phyloP scores from a whole-genome alignment of 2,888 invertebrate genomes.

The Rhagonycha lutea region DNA sequence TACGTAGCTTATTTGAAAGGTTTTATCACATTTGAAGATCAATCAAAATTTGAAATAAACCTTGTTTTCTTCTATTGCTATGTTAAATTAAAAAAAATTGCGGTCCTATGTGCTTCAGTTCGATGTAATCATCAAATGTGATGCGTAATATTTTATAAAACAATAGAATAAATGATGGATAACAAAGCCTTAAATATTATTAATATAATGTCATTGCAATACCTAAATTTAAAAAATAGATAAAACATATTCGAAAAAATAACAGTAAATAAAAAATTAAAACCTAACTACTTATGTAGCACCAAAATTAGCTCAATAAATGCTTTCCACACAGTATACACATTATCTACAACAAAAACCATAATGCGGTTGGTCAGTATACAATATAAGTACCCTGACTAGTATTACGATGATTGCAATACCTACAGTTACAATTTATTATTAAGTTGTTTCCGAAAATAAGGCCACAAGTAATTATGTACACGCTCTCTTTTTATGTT shows the following conservation, averaged over 20 bases:
- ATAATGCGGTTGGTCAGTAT: conserved; percentile 32
- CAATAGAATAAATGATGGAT: conserved; percentile 24
- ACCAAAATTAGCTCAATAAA: conserved; percentile 55
- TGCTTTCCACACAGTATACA: conserved; percentile 52
- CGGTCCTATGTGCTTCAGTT: not conserved
- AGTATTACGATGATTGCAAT: conserved; percentile 7
- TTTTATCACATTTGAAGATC: not conserved
- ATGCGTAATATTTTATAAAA: conserved; percentile 15
- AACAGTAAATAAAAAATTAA: conserved; percentile 34
- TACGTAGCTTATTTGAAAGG: conserved; percentile 19
- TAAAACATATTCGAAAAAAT: conserved; percentile 16
- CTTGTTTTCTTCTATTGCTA: not conserved
- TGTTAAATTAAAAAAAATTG: not conserved
- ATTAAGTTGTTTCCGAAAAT: conserved; percentile 13
- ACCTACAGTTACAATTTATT: conserved; percentile 10
- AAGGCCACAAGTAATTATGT: conserved; percentile 19
- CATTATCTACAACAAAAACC: conserved; percentile 45
- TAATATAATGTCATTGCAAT: conserved; percentile 8
- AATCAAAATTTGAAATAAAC: not conserved
- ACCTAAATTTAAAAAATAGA: conserved; percentile 11
- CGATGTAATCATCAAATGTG: not conserved
- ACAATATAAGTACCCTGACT: conserved; percentile 37
- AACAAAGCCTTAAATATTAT: conserved; percentile 18
- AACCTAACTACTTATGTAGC: conserved; percentile 50
- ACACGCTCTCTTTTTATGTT: not conserved